phyloP scores from a whole-genome alignment of 2,888 invertebrate genomes.

The Cheilosia variabilis region DNA sequence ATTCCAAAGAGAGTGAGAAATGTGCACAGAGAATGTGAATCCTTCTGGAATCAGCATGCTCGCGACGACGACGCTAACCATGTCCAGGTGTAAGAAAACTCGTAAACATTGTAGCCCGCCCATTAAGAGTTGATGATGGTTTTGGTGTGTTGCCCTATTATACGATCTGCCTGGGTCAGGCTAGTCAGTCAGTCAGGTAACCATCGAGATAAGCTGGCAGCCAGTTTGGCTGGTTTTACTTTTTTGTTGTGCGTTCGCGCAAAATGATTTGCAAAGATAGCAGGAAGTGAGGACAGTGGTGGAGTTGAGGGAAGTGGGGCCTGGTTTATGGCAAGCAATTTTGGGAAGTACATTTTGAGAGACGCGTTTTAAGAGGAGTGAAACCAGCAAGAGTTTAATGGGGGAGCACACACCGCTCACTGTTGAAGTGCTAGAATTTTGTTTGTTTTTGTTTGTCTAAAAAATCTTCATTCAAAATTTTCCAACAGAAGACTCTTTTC shows the following conservation, averaged over 20 bases:
- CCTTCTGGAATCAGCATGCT: constrained; percentile 12
- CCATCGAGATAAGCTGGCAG: constrained; percentile 22
- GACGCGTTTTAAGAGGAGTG: too few relatives aligned
- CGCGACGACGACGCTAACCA: constrained; percentile 19
- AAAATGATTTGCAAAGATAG: constrained; percentile 7
- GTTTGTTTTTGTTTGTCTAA: too few relatives aligned
- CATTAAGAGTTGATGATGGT: constrained; percentile 38
- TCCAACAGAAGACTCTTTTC: too few relatives aligned
- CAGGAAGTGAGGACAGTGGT: constrained; percentile 16
- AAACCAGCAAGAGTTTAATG: too few relatives aligned
- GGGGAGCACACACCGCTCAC: too few relatives aligned
- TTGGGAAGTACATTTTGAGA: too few relatives aligned
- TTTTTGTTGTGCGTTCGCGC: neutral
- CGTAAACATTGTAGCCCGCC: constrained; percentile 50
- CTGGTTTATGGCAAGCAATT: neutral
- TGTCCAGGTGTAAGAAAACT: constrained; percentile 55
- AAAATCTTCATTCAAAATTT: too few relatives aligned
- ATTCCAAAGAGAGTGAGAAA: constrained; percentile 2
- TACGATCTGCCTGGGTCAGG: neutral
- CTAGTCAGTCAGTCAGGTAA: constrained; percentile 26
- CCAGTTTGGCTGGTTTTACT: constrained; percentile 14
- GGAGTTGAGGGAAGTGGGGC: neutral
- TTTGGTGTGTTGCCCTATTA: constrained; percentile 36
- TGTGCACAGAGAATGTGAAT: neutral
- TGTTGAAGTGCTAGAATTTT: too few relatives aligned